A percentile compares a stretch with the other conserved stretches of the same genome.
Conservation (phyloP, 1,140 invertebrate genomes). For the Probaryconus sp. region DNA sequence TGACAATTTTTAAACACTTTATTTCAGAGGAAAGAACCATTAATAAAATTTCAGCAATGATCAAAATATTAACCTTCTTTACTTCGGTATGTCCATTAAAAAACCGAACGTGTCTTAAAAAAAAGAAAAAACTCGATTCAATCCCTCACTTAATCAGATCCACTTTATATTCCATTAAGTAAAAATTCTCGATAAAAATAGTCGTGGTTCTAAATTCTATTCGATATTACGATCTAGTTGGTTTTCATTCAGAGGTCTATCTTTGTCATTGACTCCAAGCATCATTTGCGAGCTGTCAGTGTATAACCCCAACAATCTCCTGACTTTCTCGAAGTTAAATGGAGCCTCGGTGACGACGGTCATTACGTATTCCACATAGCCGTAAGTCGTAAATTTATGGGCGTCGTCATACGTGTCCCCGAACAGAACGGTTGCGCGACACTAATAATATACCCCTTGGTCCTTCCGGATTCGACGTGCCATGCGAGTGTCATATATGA, state of each 20-base stretch:
- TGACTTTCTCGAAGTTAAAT: constrained; percentile 60
- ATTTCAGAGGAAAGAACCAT: too few species aligned
- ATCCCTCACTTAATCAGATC: too few species aligned
- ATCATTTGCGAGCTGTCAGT: constrained; percentile 27
- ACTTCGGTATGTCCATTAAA: too few species aligned
- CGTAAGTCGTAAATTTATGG: constrained; percentile 65
- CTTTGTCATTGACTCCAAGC: background rate
- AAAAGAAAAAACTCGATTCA: too few species aligned
- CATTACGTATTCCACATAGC: constrained; percentile 62
- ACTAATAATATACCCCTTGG: constrained; percentile 49
- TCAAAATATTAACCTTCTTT: too few species aligned
- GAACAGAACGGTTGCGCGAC: constrained; percentile 53
- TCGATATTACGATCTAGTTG: too few species aligned
- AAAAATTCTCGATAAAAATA: too few species aligned
- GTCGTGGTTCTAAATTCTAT: too few species aligned
- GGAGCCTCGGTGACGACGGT: constrained; percentile 40
- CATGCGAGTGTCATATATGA: constrained; percentile 43
- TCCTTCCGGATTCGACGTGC: constrained; percentile 53
- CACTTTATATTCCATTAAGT: too few species aligned
- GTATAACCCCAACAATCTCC: constrained; percentile 34
- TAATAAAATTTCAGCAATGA: too few species aligned
- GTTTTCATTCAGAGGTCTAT: background rate
- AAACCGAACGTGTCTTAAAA: too few species aligned
- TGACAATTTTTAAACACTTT: too few species aligned
- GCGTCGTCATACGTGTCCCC: constrained; percentile 60